Conservation (phyloP, 2,888 invertebrate genomes). For the Diplolepis rosae region DNA sequence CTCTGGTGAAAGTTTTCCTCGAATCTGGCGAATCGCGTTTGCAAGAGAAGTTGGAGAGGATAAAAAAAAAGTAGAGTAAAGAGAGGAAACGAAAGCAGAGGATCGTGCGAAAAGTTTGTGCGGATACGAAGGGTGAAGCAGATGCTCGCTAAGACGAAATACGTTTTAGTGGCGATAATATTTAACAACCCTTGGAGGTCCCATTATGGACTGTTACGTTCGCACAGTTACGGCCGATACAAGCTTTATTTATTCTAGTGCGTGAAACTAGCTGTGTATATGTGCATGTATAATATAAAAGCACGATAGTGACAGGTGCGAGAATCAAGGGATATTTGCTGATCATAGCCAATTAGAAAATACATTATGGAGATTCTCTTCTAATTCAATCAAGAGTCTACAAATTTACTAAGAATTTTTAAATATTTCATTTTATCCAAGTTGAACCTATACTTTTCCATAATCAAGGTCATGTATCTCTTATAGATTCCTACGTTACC, state of each 20-base stretch:
- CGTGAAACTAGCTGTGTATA: not conserved
- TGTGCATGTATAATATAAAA: too few relatives aligned
- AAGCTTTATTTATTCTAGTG: not conserved
- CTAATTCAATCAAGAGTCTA: not conserved
- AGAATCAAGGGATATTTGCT: not conserved
- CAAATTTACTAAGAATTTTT: too few relatives aligned
- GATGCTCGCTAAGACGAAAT: conserved; percentile 13
- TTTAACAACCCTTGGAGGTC: conserved; percentile 21
- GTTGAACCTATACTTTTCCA: too few relatives aligned
- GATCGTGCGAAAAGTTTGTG: not conserved
- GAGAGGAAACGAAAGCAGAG: conserved; percentile 1
- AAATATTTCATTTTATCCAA: too few relatives aligned
- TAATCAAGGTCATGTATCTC: too few relatives aligned
- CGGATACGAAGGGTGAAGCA: conserved; percentile 1
- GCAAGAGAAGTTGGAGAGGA: not conserved
- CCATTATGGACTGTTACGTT: conserved; percentile 10
- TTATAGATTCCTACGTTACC: too few relatives aligned
- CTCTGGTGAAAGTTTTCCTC: conserved; percentile 11
- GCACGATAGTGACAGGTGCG: not conserved
- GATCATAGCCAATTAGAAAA: conserved; percentile 7
- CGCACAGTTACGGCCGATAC: not conserved
- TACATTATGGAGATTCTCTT: not conserved
- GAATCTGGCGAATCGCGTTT: conserved; percentile 3
- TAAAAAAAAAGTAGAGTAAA: not conserved
- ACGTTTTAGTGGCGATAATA: conserved; percentile 21